Evolutionary conservation across 2,888 invertebrate genomes (phyloP), one percentile per base, ranked within the genome.

Genomic region (Drosophila recens): DNA sequence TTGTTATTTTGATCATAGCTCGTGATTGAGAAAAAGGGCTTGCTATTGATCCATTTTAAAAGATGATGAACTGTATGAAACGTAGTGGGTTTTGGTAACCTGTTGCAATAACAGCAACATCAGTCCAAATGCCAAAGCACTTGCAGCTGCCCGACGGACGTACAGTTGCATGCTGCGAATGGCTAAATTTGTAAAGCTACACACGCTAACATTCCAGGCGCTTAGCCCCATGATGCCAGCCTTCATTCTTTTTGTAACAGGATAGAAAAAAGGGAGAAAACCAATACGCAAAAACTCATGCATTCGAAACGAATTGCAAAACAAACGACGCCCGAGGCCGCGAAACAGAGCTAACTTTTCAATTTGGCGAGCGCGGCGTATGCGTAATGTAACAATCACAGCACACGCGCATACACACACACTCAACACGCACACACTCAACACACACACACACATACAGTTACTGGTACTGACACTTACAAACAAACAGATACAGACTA

Each of bases 381-480:
- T 83, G 74, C 81, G 68, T 81, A 77, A 81, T 83, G 72, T 69
- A 56, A 67, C 59, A 77, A 79, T 72, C 68, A 76, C 43, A 62
- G 66, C 34, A 49, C 66, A 54, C 52, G 17, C 52, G 15, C 43
- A 33, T 34, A n/a, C 34, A 59, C 20, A 42, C 38, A 33, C 48
- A 33, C 36, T 27, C 46, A 30, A 20, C 23, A 45, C 27, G 15
- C 34, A 15, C 48, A 17, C 9, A 9, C 70, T 15, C 17, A 38
- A 46, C 46, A 40, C 15, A 5, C 40, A 38, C n/a, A 43, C 40
- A 33, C 11, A 45, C 4, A 1, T 9, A n/a, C 40, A n/a, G 8
- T 8, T 8, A 30, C 30, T 30, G 8, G 30, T 30, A 30, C 8
- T 8, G 30, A 5, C 45, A 38, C 13, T 43, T 34, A 38, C n/a